Base-by-base conservation (phyloP, 2,113 vertebrate species). In the Corvus hawaiiensis region DNA sequence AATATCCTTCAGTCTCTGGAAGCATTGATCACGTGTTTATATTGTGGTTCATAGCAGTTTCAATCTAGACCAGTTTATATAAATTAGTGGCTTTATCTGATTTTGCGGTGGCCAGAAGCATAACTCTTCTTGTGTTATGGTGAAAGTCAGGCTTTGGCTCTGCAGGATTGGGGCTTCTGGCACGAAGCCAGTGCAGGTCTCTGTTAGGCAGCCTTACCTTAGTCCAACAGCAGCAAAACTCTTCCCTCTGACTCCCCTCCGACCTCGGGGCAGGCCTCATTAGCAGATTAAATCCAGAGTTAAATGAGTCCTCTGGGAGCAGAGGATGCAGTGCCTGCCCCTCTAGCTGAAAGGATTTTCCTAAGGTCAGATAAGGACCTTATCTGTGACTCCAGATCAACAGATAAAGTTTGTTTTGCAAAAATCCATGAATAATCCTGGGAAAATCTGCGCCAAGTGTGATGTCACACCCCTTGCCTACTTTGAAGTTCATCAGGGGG, bases 231-330 rank as follows among this genome's bases (percentile, higher is more conserved):
- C 73, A 69, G 71, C 93, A 73, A 37, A 77, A 30, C 5, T 63
- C 63, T 93, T 68, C 68, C 75, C 51, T 69, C 26, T 61, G 80
- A 13, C 43, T 95, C 55, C 84, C 80, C 89, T 81, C 84, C 11
- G 41, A 84, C 90, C 94, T 26, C 48, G 1, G 92, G 79, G 80
- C 92, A 89, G 18, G 93, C 73, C 96, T 97, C 92, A 84, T 94
- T 96, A 96, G 90, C 88, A 90, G 93, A 93, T 95, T 84, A 93
- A 93, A 68, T 26, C 88, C 90, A 7, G 73, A 95, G 83, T 94
- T 75, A 93, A 95, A 89, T 2, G 62, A 89, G 73, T 84, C 96
- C 90, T 56, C 77, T 17, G 84, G 93, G 95, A 94, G 84, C 2
- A 4, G 49, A 64, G 91, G 73, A 51, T 87, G 14, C 84, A 32